Conservation (phyloP, 2,888 invertebrate genomes). For the Ephialtes manifestator region DNA sequence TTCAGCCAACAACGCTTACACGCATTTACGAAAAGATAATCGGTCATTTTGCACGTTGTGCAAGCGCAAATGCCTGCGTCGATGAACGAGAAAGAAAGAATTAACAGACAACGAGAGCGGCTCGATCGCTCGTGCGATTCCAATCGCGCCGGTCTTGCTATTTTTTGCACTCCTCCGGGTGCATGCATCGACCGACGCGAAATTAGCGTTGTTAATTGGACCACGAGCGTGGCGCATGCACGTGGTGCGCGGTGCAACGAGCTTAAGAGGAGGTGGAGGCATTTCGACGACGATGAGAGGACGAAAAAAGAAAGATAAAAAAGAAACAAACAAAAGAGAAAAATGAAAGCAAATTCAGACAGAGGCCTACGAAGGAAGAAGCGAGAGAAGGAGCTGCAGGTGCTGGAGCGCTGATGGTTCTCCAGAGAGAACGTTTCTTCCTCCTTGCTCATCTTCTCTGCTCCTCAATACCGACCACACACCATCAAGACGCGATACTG, state of each 20-base stretch:
- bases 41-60: conserved; percentile 39
- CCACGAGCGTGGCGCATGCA: conserved; percentile 68
- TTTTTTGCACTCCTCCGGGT: conserved; percentile 46
- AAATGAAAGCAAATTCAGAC: not conserved
- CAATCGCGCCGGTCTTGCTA: conserved; percentile 63
- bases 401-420: conserved; percentile 58
- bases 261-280: conserved; percentile 24
- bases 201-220: conserved; percentile 77
- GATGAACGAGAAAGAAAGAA: conserved; percentile 21
- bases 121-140: conserved; percentile 61
- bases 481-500: conserved; percentile 41
- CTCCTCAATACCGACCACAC: conserved; percentile 20
- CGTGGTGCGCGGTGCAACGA: conserved; percentile 64
- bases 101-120: not conserved
- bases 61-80: conserved; percentile 13
- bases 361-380: conserved; percentile 8
- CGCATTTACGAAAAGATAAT: conserved; percentile 46
- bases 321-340: not conserved
- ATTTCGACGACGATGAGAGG: conserved; percentile 33
- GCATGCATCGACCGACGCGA: conserved; percentile 63
- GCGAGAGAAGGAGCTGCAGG: conserved; percentile 56
- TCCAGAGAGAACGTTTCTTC: conserved; percentile 51
- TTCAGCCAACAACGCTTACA: not conserved
- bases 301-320: not conserved
- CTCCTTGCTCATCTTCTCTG: conserved; percentile 60